These are phyloP conservation scores for Cenopis cana DNA, from an alignment of 2,888 invertebrate species.

Conservation along the genomic window DNA sequence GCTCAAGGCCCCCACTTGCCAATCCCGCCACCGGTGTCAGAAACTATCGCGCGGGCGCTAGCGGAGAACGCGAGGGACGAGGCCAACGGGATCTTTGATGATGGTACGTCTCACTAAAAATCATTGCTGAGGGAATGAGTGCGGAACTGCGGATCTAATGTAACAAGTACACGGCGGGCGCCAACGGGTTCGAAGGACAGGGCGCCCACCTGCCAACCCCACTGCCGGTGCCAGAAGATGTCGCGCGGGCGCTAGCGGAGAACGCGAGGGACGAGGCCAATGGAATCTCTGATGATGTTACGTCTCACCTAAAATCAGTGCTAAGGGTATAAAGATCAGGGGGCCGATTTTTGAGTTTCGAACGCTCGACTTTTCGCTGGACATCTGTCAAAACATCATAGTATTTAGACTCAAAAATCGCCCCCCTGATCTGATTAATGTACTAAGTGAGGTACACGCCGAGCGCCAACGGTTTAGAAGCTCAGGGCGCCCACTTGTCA, in stretches of 20 bases:
- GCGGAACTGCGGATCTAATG: no score
- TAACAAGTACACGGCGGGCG: constrained; percentile 76
- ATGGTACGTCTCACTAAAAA: no score
- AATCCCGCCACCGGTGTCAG: constrained; percentile 85
- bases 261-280: constrained; percentile 83
- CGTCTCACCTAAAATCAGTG: background rate
- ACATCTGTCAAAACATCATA: no score
- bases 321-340: no score
- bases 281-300: constrained; percentile 83
- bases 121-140: no score
- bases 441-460: constrained; percentile 79
- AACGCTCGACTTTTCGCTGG: no score
- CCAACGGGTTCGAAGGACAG: constrained; percentile 77
- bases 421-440: no score
- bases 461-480: constrained; percentile 79
- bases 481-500: no score
- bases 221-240: constrained; percentile 85
- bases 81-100: constrained; percentile 59
- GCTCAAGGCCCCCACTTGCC: constrained; percentile 84
- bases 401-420: no score
- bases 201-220: constrained; percentile 86
- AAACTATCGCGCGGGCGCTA: constrained; percentile 81
- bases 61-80: constrained; percentile 82
- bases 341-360: no score
- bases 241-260: constrained; percentile 78